Percentiles rank a stretch among this genome's conserved stretches.
Evolutionary conservation across 2,888 invertebrate genomes (phyloP).

Genomic region (Choreutis nemorana): DNA sequence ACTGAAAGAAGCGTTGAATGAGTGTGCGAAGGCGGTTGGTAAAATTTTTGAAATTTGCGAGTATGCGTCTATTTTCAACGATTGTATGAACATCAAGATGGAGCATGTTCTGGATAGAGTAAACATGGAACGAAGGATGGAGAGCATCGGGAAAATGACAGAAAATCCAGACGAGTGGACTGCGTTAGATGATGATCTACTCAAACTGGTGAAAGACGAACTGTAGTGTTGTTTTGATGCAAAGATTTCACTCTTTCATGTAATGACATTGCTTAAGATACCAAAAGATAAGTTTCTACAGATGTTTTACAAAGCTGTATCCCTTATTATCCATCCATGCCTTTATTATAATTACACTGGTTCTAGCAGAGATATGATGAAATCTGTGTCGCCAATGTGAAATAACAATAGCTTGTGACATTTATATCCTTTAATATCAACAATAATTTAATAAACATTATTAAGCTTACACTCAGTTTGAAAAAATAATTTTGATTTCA

Average conservation of each 20-base stretch:
- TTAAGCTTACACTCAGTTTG: too few relatives aligned
- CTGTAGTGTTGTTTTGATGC: slow-evolving; percentile 16
- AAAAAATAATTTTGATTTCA: too few relatives aligned
- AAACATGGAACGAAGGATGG: slow-evolving; percentile 50
- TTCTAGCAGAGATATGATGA: too few relatives aligned
- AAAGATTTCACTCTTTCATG: not conserved
- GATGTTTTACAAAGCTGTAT: too few relatives aligned
- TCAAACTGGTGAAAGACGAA: slow-evolving; percentile 47
- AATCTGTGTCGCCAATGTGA: too few relatives aligned
- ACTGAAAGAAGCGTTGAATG: slow-evolving; percentile 29
- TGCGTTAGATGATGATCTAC: slow-evolving; percentile 42
- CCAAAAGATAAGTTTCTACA: too few relatives aligned
- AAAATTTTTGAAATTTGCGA: slow-evolving; percentile 52
- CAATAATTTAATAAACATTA: too few relatives aligned
- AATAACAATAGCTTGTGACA: too few relatives aligned
- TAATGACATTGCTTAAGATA: too few relatives aligned
- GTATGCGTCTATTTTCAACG: slow-evolving; percentile 50
- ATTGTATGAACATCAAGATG: slow-evolving; percentile 59
- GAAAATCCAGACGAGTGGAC: slow-evolving; percentile 39
- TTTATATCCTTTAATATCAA: too few relatives aligned
- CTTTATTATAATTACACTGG: too few relatives aligned
- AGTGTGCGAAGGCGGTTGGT: slow-evolving; percentile 32
- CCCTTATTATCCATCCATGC: too few relatives aligned
- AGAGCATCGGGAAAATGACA: slow-evolving; percentile 45
- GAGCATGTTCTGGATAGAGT: slow-evolving; percentile 50